phyloP scores from a whole-genome alignment of 2,888 invertebrate genomes.

The Acrobasis suavella region DNA sequence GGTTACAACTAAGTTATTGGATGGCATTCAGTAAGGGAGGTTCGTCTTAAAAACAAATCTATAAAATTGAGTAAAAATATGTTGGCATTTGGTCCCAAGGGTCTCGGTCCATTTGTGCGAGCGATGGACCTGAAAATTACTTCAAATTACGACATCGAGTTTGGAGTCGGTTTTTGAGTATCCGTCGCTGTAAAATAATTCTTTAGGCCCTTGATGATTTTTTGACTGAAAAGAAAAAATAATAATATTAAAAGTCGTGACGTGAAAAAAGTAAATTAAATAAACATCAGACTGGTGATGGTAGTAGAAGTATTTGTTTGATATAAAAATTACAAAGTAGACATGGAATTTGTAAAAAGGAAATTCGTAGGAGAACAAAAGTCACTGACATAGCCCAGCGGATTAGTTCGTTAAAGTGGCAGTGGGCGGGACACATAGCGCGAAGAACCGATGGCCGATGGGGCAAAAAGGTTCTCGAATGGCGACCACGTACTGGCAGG shows the following conservation, averaged over 20 bases:
- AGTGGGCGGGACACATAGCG: no score
- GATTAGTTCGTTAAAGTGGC: no score
- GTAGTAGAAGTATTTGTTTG: no score
- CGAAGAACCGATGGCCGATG: no score
- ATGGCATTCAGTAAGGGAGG: not conserved
- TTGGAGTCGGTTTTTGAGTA: conserved; percentile 10
- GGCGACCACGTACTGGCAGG: no score
- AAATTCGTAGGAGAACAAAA: no score
- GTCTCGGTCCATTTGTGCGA: conserved; percentile 50
- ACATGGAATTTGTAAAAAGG: no score
- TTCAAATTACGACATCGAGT: conserved; percentile 45
- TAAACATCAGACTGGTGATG: not conserved
- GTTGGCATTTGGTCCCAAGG: conserved; percentile 42
- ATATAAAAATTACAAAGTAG: no score
- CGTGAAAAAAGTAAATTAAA: not conserved
- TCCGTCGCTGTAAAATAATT: conserved; percentile 6
- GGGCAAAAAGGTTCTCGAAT: no score
- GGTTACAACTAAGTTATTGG: conserved; percentile 32
- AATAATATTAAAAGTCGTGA: not conserved
- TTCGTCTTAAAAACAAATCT: conserved; percentile 45
- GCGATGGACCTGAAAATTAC: conserved; percentile 57
- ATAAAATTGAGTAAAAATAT: conserved; percentile 44
- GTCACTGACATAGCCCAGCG: no score
- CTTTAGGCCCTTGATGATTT: not conserved
- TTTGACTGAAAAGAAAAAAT: not conserved